phyloP scores from a whole-genome alignment of 2,888 invertebrate species.

The Entomobrya multifasciata region DNA sequence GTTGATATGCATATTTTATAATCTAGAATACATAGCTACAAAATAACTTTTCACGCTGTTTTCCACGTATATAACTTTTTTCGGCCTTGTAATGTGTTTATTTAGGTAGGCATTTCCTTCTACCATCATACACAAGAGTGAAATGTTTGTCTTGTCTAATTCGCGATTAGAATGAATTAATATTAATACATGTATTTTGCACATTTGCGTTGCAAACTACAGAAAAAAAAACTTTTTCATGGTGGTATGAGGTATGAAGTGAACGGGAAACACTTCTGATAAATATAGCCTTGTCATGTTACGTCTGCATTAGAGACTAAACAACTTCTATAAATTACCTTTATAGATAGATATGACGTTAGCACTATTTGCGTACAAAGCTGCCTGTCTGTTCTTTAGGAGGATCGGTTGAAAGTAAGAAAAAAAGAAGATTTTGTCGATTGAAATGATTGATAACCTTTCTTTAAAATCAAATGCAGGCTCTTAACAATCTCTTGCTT shows the following conservation, averaged over 20 bases:
- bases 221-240: too few relatives aligned
- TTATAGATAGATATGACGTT: background rate
- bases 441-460: slow-evolving; percentile 43
- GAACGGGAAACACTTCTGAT: too few relatives aligned
- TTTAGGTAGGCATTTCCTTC: too few relatives aligned
- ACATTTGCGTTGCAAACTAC: background rate
- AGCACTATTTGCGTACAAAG: background rate
- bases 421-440: background rate
- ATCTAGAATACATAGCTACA: background rate
- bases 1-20: background rate
- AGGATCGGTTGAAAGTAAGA: background rate
- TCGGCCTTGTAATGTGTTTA: background rate
- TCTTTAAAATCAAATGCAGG: too few relatives aligned
- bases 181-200: background rate
- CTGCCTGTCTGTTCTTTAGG: background rate
- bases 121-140: too few relatives aligned
- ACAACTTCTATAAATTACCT: background rate
- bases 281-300: too few relatives aligned
- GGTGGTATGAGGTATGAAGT: too few relatives aligned
- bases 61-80: background rate
- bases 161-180: background rate
- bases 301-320: too few relatives aligned
- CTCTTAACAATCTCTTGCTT: slow-evolving; percentile 25
- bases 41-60: background rate
- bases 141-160: background rate